Evolutionary conservation across 2,797 vertebrate species (phyloP).

Genomic region (Heteromormyrus szaboi): DNA sequence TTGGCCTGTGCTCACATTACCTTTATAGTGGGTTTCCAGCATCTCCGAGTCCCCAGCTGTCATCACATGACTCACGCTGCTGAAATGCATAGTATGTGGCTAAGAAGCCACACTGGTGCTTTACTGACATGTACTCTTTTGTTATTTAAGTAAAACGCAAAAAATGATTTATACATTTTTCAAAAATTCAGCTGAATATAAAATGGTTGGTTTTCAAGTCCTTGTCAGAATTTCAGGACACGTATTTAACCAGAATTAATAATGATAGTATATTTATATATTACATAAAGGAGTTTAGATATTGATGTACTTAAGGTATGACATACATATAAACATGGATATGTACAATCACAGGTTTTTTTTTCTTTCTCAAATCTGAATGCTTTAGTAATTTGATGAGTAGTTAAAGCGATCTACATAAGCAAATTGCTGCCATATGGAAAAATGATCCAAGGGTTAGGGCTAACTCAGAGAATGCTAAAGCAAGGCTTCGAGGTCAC

Average conservation of each 20-base stretch:
- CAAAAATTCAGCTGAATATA: not conserved
- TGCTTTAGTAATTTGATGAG: not conserved
- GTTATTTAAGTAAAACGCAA: not conserved
- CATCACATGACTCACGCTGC: not conserved
- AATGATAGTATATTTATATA: not conserved
- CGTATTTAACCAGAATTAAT: not conserved
- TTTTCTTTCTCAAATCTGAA: not conserved
- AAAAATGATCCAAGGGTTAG: constrained; percentile 41
- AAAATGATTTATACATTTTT: not conserved
- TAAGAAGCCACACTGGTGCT: not conserved
- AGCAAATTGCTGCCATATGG: not conserved
- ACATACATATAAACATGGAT: not conserved
- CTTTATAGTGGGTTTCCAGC: not conserved
- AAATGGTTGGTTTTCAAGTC: not conserved
- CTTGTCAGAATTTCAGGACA: not conserved
- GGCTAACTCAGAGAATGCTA: constrained; percentile 22
- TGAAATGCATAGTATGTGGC: not conserved
- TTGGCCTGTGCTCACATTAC: not conserved
- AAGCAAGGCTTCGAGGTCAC: not conserved
- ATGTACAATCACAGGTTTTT: not conserved
- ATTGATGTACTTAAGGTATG: not conserved
- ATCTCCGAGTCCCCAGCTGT: not conserved
- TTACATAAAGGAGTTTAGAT: not conserved
- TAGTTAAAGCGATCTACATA: not conserved
- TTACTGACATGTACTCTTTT: not conserved